A percentile compares a stretch with the other conserved stretches of the same genome.
phyloP scores from a whole-genome alignment of 1,140 invertebrate species.

The Drosophila sechellia region DNA sequence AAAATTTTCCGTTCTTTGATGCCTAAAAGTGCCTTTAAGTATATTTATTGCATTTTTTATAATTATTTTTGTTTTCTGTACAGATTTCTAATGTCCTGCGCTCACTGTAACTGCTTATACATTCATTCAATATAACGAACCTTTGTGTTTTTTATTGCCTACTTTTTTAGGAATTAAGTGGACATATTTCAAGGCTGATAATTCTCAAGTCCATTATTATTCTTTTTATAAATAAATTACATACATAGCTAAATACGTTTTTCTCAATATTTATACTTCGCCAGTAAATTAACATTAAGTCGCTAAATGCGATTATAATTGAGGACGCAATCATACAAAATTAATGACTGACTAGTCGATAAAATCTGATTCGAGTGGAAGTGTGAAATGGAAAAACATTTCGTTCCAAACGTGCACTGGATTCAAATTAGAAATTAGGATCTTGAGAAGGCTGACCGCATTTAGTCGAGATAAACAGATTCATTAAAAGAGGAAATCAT shows the following conservation, averaged over 20 bases:
- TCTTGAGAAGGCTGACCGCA: neutral
- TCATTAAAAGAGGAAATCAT: neutral
- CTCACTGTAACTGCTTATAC: neutral
- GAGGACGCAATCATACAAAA: neutral
- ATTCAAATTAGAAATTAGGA: neutral
- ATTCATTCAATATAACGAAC: neutral
- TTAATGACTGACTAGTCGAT: conserved; percentile 3
- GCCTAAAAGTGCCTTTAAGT: too few species aligned
- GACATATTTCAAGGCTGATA: neutral
- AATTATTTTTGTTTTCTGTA: neutral
- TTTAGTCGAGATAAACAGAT: neutral
- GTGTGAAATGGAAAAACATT: conserved; percentile 47
- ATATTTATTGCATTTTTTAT: neutral
- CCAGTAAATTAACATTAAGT: conserved; percentile 31
- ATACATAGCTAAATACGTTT: conserved; percentile 3
- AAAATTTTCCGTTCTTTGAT: conserved; percentile 18
- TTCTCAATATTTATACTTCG: conserved; percentile 1
- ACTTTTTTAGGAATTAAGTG: conserved; percentile 13
- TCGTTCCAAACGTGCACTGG: neutral
- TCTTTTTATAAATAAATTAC: neutral
- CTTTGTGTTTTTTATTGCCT: conserved; percentile 12
- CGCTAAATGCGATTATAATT: conserved; percentile 37
- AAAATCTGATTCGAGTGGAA: conserved; percentile 16
- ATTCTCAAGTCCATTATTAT: neutral
- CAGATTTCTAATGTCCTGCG: neutral